Evolutionary conservation across 1,140 invertebrate species (phyloP), one percentile per base, ranked within the genome.

Genomic region (Cepaea nemoralis): DNA sequence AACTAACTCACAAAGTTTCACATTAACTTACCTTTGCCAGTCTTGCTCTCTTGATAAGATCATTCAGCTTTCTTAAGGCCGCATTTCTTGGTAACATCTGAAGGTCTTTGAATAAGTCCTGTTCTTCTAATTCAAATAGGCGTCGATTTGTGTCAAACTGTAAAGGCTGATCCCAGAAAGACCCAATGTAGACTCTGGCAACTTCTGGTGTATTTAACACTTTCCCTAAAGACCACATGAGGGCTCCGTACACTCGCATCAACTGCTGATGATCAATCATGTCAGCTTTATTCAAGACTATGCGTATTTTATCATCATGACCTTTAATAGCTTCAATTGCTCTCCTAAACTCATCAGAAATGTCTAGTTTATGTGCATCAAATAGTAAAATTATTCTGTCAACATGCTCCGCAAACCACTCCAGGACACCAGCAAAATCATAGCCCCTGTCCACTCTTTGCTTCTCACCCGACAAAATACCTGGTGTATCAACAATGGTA

Each of bases 351-450:
- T 99, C 98, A 91, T 99, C 98, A 6, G 97, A 99, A 89, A 99
- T 99, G 90, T 99, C 98, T n/a, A 99, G 92, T 92, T 99, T 99
- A 92, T 99, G 98, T 40, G 98, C 98, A 93, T 99, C 98, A 91
- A 99, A 99, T 14, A 99, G 93, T 27, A 99, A 92, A 88, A 99
- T 97, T 85, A 99, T 99, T 87, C 98, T 94, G 89, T 99, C 98
- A 0, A 99, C 97, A 80, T 98, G 93, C 90, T 99, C 98, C 0
- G 98, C 98, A 92, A 99, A 99, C 98, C 98, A 99, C 92, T 99
- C 97, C 45, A 99, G 91, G 22, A 99, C 97, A 27, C 97, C 98
- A 39, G 97, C 97, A 89, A 99, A 99, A 89, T 99, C 97, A 91
- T 99, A 99, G 0, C 98, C 98, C 87, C 98, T 93, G 90, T 99